phyloP scores from a whole-genome alignment of 2,113 vertebrate genomes.

The Erythrocercus mccallii region DNA sequence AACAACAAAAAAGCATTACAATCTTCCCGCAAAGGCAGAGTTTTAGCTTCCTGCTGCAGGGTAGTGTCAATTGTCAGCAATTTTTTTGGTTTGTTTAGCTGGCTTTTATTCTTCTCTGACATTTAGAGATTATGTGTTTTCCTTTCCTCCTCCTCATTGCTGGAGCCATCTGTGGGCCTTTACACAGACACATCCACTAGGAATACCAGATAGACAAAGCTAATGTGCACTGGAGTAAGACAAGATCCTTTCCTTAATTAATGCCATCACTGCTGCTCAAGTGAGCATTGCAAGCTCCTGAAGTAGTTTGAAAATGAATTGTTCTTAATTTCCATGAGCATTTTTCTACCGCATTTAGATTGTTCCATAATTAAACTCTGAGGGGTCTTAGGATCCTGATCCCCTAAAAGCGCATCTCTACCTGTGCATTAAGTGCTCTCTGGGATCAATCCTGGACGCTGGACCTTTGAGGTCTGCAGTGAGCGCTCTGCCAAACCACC shows the following conservation, averaged over 20 bases:
- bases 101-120: conserved; percentile 51
- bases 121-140: conserved; percentile 44
- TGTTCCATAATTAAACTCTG: background rate
- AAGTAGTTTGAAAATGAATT: background rate
- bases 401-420: background rate
- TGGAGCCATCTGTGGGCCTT: conserved; percentile 45
- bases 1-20: background rate
- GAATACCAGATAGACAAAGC: conserved; percentile 40
- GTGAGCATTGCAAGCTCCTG: background rate
- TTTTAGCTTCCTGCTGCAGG: background rate
- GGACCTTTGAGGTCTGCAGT: background rate
- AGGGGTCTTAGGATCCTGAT: background rate
- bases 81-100: conserved; percentile 39
- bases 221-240: conserved; percentile 9
- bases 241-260: conserved; percentile 32
- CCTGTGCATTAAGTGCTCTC: background rate
- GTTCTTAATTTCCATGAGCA: background rate
- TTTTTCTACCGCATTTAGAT: background rate
- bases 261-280: background rate
- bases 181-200: conserved; percentile 38
- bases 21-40: background rate
- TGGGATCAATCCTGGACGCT: background rate
- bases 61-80: conserved; percentile 1
- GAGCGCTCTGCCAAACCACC: fast-evolving
- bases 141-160: conserved; percentile 13